Evolutionary conservation across 2,113 vertebrate genomes (phyloP), one percentile per base, ranked within the genome.

Genomic region (Ciconia boyciana): DNA sequence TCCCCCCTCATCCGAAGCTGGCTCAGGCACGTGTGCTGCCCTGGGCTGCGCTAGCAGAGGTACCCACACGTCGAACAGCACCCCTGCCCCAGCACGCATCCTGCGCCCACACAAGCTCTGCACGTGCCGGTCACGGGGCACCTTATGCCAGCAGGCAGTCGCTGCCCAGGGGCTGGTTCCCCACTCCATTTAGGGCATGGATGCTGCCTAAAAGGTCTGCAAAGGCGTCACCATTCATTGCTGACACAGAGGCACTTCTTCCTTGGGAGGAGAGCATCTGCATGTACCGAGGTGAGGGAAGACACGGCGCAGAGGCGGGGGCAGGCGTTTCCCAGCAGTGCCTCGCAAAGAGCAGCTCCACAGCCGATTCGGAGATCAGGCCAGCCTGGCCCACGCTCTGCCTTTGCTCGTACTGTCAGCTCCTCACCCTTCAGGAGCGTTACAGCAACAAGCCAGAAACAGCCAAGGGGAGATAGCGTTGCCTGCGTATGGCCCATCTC

Each of bases 191-290:
- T 51, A 44, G 57, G 62, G n/a, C 55, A 70, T 7, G 4, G n/a
- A 34, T 41, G 32, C n/a, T 55, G 14, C 54, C 62, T 28, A 43
- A 51, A 43, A 76, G 6, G 21, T 36, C 54, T 36, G 61, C 41
- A 62, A n/a, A 54, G 34, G 29, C 2, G 0, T 17, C 14, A 51
- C 18, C 1, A 3, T 58, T 74, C 16, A 17, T 43, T 69, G 54
- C 62, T 54, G 46, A 83, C 39, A 29, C 32, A 36, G 62, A 29
- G 19, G 14, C n/a, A 15, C 24, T 64, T 55, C n/a, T 62, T 41
- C 41, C 48, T 70, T 2, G 0, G 24, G 25, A 78, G 55, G 12
- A 55, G 7, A 1, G 1, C 3, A 19, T 46, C 54, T 0, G 0
- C 4, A 5, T 21, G 24, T 26, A 29, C 79, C 2, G 8, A 49